Evolutionary conservation across 2,888 invertebrate species (phyloP).

Genomic region (Rhamnusium bicolor): DNA sequence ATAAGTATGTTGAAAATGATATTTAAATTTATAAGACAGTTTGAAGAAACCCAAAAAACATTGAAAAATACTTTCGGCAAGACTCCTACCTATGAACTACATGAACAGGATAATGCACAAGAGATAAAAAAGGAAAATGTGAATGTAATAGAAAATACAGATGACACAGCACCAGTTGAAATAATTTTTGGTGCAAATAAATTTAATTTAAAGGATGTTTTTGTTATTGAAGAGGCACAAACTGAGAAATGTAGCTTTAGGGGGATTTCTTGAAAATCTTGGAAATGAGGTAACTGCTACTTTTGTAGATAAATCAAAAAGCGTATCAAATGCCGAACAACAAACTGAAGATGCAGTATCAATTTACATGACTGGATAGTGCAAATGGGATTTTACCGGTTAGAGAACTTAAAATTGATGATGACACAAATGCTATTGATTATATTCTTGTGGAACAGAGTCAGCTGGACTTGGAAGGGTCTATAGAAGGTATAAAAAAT

Average conservation of each 20-base stretch:
- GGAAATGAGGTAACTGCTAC: slow-evolving; percentile 57
- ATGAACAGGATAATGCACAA: slow-evolving; percentile 2
- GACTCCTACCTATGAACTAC: not conserved
- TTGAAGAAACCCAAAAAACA: slow-evolving; percentile 35
- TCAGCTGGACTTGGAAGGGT: too few relatives aligned
- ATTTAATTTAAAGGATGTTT: slow-evolving; percentile 56
- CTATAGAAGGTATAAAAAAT: not conserved
- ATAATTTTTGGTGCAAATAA: slow-evolving; percentile 55
- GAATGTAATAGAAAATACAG: not conserved
- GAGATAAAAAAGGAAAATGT: slow-evolving; percentile 6
- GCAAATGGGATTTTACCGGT: slow-evolving; percentile 32
- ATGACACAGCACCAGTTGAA: slow-evolving; percentile 50
- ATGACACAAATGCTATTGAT: slow-evolving; percentile 36
- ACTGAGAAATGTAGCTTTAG: slow-evolving; percentile 44
- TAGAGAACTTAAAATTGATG: slow-evolving; percentile 35
- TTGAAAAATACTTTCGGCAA: slow-evolving; percentile 4
- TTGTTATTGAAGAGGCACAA: slow-evolving; percentile 55
- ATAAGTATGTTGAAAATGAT: slow-evolving; percentile 45
- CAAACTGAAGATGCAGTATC: slow-evolving; percentile 7
- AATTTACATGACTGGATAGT: slow-evolving; percentile 19
- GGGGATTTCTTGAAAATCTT: slow-evolving; percentile 59
- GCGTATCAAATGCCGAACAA: not conserved
- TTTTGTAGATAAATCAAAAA: slow-evolving; percentile 43
- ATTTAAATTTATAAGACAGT: slow-evolving; percentile 39
- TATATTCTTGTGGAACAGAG: slow-evolving; percentile 24